Percentiles rank a stretch among this genome's conserved stretches.
phyloP scores from a whole-genome alignment of 2,888 invertebrate genomes.

The Rhagophthalmus giganteus region DNA sequence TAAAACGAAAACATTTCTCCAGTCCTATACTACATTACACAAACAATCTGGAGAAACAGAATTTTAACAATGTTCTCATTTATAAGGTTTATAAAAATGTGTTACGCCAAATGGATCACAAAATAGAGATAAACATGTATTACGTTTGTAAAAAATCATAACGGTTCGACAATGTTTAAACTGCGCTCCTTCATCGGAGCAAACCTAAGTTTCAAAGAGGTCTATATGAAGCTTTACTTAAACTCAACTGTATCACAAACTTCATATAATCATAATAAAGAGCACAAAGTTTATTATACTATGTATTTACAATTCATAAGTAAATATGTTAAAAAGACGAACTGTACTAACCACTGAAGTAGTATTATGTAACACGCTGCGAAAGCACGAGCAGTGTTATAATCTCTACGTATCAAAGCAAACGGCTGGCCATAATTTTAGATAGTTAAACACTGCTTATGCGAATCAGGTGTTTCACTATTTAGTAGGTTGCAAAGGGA shows the following conservation, averaged over 20 bases:
- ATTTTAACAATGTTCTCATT: no score
- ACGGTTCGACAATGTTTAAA: no score
- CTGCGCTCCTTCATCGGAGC: no score
- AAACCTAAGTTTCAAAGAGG: no score
- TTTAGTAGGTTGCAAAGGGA: constrained; percentile 32
- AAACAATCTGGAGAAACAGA: constrained; percentile 1
- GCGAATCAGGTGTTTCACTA: constrained; percentile 23
- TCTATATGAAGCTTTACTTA: constrained; percentile 12
- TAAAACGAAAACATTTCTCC: constrained; percentile 32
- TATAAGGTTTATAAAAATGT: no score
- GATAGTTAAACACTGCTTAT: constrained; percentile 26
- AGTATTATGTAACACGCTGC: constrained; percentile 41
- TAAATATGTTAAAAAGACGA: constrained; percentile 42
- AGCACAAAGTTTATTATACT: constrained; percentile 44
- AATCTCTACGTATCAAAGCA: no score
- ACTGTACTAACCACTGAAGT: constrained; percentile 40
- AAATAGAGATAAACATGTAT: constrained; percentile 7
- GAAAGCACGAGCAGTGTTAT: constrained; percentile 40
- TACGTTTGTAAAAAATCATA: constrained; percentile 9
- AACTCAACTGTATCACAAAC: constrained; percentile 29
- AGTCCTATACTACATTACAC: constrained; percentile 10
- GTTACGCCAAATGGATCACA: constrained; percentile 4
- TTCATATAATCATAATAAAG: constrained; percentile 32
- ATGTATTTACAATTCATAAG: constrained; percentile 47
- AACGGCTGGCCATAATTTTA: no score